These are phyloP conservation scores for Acrocephalus scirpaceus DNA, from an alignment of 2,797 vertebrate genomes.

Conservation along the genomic window DNA sequence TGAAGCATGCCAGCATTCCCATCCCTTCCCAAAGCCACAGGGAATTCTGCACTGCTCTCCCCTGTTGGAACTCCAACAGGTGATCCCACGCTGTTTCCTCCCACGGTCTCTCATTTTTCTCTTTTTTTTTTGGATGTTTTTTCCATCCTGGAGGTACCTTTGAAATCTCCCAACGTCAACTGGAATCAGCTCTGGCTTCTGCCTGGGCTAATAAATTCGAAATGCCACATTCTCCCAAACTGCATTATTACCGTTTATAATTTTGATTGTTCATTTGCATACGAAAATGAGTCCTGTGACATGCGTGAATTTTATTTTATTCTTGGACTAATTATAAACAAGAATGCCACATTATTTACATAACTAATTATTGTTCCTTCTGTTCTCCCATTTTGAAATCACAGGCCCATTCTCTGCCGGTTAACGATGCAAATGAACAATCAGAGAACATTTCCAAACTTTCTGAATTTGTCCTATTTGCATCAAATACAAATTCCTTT, in stretches of 20 bases:
- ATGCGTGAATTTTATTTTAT: conserved; percentile 90
- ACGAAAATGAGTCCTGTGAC: conserved; percentile 96
- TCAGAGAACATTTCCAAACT: conserved; percentile 80
- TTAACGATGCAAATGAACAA: conserved; percentile 81
- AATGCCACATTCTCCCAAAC: conserved; percentile 88
- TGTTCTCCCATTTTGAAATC: conserved; percentile 88
- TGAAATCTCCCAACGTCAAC: conserved; percentile 79
- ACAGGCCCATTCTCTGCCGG: conserved; percentile 69
- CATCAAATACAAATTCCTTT: conserved; percentile 82
- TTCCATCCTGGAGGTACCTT: conserved; percentile 64
- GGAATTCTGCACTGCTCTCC: neutral
- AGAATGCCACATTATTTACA: conserved; percentile 99
- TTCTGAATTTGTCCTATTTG: conserved; percentile 82
- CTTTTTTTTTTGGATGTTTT: neutral
- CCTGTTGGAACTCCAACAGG: neutral
- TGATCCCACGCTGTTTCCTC: neutral
- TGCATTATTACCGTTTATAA: conserved; percentile 98
- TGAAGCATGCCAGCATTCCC: accelerated
- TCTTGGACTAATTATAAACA: conserved; percentile 99
- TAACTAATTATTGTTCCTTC: conserved; percentile 99
- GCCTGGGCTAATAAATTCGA: conserved; percentile 89
- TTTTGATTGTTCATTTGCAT: conserved; percentile 99
- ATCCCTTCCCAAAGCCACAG: neutral
- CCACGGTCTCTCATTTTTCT: neutral
- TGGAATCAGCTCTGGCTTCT: conserved; percentile 80